Evolutionary conservation across 1,140 invertebrate species (phyloP).

Genomic region (Portunus trituberculatus): DNA sequence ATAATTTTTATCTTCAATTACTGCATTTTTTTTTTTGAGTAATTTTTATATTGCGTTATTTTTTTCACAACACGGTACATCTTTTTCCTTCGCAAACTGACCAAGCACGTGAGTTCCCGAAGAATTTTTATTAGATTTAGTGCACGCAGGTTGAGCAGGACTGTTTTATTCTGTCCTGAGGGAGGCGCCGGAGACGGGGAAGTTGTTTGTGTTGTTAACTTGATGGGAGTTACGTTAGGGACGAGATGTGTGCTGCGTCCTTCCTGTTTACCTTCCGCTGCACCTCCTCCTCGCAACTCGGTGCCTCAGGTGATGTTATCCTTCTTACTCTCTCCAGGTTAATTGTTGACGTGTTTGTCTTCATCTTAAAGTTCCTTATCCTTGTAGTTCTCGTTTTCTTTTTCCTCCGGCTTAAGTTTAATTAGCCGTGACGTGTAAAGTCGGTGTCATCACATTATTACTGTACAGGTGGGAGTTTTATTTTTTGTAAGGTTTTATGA

Average conservation of each 20-base stretch:
- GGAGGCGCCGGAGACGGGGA: no score
- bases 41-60: not conserved
- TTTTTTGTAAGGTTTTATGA: no score
- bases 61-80: not conserved
- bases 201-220: conserved; percentile 49
- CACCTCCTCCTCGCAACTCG: not conserved
- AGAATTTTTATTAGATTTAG: not conserved
- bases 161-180: not conserved
- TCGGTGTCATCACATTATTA: no score
- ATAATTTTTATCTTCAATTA: not conserved
- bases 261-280: not conserved
- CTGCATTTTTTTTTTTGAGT: not conserved
- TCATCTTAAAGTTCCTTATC: no score
- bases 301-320: not conserved
- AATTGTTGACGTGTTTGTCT: no score
- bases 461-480: no score
- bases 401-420: no score
- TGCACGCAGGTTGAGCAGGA: not conserved
- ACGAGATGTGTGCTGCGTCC: not conserved
- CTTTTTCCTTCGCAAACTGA: not conserved
- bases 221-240: not conserved
- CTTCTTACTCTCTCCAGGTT: not conserved
- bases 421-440: no score
- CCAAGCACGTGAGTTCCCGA: not conserved
- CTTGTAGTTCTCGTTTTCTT: no score